Evolutionary conservation across 2,797 vertebrate species (phyloP).

Genomic region (Myoxocephalus aenaeus): DNA sequence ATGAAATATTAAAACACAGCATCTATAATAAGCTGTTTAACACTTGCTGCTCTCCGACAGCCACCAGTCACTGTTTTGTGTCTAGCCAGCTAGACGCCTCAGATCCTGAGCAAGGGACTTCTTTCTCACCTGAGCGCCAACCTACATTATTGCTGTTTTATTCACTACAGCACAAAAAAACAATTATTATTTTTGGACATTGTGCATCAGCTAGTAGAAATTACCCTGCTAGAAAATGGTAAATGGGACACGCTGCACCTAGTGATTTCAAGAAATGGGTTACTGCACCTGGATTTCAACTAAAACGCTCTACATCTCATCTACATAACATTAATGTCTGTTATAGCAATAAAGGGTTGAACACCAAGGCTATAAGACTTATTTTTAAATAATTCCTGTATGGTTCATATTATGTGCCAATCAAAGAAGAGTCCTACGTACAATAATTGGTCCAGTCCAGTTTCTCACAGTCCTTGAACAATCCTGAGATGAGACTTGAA

Average conservation of each 20-base stretch:
- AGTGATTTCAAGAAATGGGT: conserved; percentile 63
- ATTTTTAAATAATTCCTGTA: conserved; percentile 55
- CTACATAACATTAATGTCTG: conserved; percentile 42
- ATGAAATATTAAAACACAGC: conserved; percentile 59
- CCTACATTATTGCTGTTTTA: conserved; percentile 79
- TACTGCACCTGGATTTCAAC: conserved; percentile 79
- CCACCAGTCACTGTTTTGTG: conserved; percentile 57
- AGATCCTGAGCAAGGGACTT: conserved; percentile 65
- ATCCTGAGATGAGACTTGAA: conserved; percentile 84
- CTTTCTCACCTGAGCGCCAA: conserved; percentile 66
- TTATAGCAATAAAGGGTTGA: conserved; percentile 70
- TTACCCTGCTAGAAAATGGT: conserved; percentile 63
- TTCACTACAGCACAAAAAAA: conserved; percentile 54
- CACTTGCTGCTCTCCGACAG: conserved; percentile 44
- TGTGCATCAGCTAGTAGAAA: conserved; percentile 28
- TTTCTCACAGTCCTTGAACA: conserved; percentile 72
- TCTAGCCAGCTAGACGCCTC: conserved; percentile 84
- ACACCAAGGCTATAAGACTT: conserved; percentile 66
- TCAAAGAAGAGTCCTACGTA: conserved; percentile 62
- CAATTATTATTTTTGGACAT: conserved; percentile 34
- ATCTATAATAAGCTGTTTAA: conserved; percentile 47
- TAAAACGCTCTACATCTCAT: conserved; percentile 40
- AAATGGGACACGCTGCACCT: conserved; percentile 10
- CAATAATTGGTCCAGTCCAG: conserved; percentile 72
- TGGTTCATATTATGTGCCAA: conserved; percentile 65